Conservation (phyloP, 2,113 vertebrate species). For the Andinoacara biseriatus region DNA sequence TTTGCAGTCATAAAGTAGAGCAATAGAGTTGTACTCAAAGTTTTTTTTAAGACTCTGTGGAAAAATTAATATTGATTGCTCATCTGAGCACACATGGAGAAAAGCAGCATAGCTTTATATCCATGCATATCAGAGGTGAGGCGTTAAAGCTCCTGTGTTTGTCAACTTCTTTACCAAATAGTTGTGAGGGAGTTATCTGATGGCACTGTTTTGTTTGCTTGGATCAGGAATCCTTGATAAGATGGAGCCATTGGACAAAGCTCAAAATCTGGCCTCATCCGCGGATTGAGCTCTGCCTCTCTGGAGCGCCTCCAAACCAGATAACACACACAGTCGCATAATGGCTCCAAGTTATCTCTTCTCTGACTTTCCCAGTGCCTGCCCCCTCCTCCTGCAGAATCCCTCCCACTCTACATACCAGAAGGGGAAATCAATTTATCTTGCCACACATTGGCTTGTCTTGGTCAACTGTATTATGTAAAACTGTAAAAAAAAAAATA, state of each 20-base stretch:
- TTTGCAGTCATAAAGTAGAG: not conserved
- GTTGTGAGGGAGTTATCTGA: constrained; percentile 21
- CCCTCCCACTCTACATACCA: constrained; percentile 42
- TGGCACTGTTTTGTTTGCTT: constrained; percentile 17
- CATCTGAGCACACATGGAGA: not conserved
- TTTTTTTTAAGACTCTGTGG: not conserved
- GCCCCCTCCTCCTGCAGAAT: constrained; percentile 18
- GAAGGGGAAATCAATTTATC: constrained; percentile 59
- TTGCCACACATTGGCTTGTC: constrained; percentile 16
- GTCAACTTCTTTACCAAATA: constrained; percentile 4
- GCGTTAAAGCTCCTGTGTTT: constrained; percentile 6
- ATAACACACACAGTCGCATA: constrained; percentile 43
- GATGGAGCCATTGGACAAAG: constrained; percentile 50
- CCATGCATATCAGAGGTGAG: not conserved
- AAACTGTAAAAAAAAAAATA: not conserved
- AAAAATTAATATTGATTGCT: not conserved
- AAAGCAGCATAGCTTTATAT: not conserved
- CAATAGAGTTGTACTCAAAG: not conserved
- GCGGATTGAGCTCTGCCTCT: constrained; percentile 26
- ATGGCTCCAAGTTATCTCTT: constrained; percentile 58
- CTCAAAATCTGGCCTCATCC: constrained; percentile 44
- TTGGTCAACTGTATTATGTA: constrained; percentile 14
- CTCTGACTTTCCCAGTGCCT: constrained; percentile 29
- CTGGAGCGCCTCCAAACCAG: constrained; percentile 48
- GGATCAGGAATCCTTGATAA: constrained; percentile 20